Evolutionary conservation across 2,797 vertebrate species (phyloP).

Genomic region (Pitangus sulphuratus): DNA sequence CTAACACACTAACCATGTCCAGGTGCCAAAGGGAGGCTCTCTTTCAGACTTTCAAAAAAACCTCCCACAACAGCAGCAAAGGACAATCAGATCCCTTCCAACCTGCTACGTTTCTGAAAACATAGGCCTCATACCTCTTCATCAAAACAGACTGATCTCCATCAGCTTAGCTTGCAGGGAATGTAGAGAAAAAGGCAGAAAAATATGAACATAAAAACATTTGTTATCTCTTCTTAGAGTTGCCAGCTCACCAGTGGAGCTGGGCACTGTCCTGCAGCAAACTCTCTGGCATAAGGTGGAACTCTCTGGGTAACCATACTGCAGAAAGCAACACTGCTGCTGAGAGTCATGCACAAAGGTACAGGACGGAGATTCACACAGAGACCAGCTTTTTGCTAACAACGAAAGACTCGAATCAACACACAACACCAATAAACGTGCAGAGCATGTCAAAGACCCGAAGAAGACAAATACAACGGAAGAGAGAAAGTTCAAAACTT

Average conservation of each 20-base stretch:
- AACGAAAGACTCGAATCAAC: background rate
- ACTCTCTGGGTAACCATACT: background rate
- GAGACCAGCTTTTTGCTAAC: conserved; percentile 20
- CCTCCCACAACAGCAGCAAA: background rate
- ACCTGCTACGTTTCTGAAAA: background rate
- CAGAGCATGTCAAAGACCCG: conserved; percentile 57
- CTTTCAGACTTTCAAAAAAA: background rate
- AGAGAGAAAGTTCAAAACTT: conserved; percentile 27
- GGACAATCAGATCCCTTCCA: background rate
- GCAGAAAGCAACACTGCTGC: conserved; percentile 7
- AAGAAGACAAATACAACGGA: conserved; percentile 12
- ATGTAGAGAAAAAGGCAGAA: background rate
- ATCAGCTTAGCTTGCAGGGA: background rate
- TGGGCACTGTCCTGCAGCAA: background rate
- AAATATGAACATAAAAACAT: background rate
- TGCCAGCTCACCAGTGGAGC: background rate
- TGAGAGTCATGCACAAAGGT: background rate
- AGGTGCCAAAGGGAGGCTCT: background rate
- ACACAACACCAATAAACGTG: conserved; percentile 69
- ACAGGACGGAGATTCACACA: background rate
- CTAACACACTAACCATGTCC: background rate
- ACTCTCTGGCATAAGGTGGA: background rate
- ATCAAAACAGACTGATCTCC: background rate
- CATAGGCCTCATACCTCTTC: background rate
- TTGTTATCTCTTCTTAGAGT: background rate